These are phyloP conservation scores for Anoura caudifer DNA, from an alignment of 2,113 vertebrate genomes.

Conservation along the genomic window DNA sequence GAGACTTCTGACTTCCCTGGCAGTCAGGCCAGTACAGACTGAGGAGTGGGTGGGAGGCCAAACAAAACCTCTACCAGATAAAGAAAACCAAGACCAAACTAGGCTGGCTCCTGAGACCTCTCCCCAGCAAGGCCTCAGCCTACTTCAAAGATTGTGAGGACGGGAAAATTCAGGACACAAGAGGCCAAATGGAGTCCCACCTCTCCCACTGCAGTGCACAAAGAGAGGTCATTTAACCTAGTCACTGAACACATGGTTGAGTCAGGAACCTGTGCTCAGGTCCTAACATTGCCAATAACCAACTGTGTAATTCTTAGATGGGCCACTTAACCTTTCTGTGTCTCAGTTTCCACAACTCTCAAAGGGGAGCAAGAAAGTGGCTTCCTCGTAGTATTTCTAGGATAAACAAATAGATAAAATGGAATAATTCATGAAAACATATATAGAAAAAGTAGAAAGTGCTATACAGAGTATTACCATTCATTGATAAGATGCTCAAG, in stretches of 20 bases:
- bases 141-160: constrained; percentile 9
- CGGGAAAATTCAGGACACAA: background rate
- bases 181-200: background rate
- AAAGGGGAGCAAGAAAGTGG: constrained; percentile 62
- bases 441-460: background rate
- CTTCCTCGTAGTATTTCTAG: constrained; percentile 64
- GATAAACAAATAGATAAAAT: constrained; percentile 66
- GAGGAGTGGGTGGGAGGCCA: background rate
- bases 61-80: background rate
- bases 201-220: background rate
- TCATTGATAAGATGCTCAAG: background rate
- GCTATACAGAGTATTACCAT: background rate
- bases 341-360: constrained; percentile 71
- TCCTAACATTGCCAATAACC: background rate
- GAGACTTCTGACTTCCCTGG: constrained; percentile 2
- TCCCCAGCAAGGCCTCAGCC: constrained; percentile 13
- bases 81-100: background rate
- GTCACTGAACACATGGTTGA: background rate
- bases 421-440: constrained; percentile 13
- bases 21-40: background rate
- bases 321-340: constrained; percentile 59
- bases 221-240: background rate
- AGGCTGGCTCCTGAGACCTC: background rate
- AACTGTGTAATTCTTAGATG: background rate
- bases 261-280: background rate